Evolutionary conservation across 2,113 vertebrate genomes (phyloP).

Genomic region (Triplophysa dalaica): DNA sequence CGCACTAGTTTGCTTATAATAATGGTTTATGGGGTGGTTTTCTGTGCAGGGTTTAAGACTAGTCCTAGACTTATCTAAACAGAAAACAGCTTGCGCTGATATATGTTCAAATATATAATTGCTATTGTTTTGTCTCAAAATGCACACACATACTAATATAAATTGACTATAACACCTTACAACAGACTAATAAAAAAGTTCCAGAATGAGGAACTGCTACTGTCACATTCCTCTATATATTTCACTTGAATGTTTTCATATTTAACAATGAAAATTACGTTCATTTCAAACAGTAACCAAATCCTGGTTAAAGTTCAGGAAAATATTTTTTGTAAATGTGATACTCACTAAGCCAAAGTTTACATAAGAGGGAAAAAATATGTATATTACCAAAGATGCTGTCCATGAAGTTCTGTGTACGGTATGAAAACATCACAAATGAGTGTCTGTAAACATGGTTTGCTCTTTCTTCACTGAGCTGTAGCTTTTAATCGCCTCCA

Average conservation of each 20-base stretch:
- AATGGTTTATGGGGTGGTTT: no score
- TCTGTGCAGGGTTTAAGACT: no score
- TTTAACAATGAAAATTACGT: no score
- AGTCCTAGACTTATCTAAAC: no score
- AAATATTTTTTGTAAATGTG: neutral
- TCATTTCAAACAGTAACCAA: neutral
- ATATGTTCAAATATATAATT: no score
- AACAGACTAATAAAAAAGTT: neutral
- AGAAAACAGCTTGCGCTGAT: no score
- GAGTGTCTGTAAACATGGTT: constrained; percentile 88
- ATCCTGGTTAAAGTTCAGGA: no score
- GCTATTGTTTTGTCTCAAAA: no score
- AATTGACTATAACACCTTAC: neutral
- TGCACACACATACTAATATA: neutral
- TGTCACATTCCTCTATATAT: neutral
- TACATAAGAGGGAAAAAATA: neutral
- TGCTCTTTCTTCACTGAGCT: constrained; percentile 88
- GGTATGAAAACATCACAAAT: constrained; percentile 65
- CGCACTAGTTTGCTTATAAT: no score
- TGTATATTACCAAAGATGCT: neutral
- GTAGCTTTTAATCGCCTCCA: constrained; percentile 86
- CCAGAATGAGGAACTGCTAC: neutral
- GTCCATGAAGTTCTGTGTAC: constrained; percentile 5
- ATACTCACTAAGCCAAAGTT: neutral
- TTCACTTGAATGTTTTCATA: no score